Evolutionary conservation across 1,140 invertebrate genomes (phyloP), one percentile per base, ranked within the genome.

Genomic region (Ips nitidus): DNA sequence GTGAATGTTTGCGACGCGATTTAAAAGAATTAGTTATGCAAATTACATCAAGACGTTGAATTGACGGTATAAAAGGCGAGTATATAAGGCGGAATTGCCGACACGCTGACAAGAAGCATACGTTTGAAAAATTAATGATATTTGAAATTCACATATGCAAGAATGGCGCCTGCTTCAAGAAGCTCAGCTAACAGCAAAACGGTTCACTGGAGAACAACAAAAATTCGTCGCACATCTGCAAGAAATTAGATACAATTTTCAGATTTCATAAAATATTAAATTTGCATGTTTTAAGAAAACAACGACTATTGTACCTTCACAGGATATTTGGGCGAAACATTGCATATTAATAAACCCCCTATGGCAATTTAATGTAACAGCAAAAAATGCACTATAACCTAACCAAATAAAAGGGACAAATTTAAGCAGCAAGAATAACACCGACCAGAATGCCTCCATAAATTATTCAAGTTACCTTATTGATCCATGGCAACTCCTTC

Each of bases 391-490:
- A 59, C 41, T 59, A 42, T 22, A 59, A 59, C 6, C 38, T 41
- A 59, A 59, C 8, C 42, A 59, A 59, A 41, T 59, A 59, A 41
- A 59, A 41, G 69, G 71, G 70, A 73, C 70, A 75, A 71, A 67
- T 68, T 73, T 67, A 71, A 73, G 74, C 67, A 71, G 67, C 66
- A 70, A 60, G 75, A 74, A 75, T 74, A 76, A 70, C 71, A 72
- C 73, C 71, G 75, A 65, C 74, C 73, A 75, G 71, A 74, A 75
- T 72, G 76, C 72, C 74, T 77, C 75, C 75, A 73, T 76, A 76
- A 77, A 77, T 77, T 77, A 77, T 77, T 77, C 76, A 77, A 76
- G 76, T 75, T 75, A 75, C 72, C 73, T 75, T 77, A 77, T 77
- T 75, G 76, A 77, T 77, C 76, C 76, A 66, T 68, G 71, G 57